Percentiles rank a stretch among this genome's conserved stretches.
Conservation (phyloP, 2,113 vertebrate genomes). For the Typhlomys cinereus region DNA sequence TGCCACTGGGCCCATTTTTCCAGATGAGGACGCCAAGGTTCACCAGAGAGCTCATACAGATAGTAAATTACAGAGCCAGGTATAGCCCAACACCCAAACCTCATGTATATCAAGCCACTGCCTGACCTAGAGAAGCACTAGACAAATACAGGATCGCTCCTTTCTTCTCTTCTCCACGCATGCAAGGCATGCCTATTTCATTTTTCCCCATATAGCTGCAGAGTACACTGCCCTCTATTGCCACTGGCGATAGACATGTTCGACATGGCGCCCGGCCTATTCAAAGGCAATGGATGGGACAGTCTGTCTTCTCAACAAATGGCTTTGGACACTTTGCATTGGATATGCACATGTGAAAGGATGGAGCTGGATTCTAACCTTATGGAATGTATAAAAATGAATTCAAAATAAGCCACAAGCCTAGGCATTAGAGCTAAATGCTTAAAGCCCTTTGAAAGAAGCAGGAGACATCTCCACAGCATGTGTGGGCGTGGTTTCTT, state of each 20-base stretch:
- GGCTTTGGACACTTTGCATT: not conserved
- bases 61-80: not conserved
- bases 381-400: not conserved
- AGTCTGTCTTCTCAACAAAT: not conserved
- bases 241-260: not conserved
- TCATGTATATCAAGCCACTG: not conserved
- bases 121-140: not conserved
- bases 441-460: not conserved
- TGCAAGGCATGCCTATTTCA: not conserved
- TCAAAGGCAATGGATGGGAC: not conserved
- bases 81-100: not conserved
- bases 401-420: constrained; percentile 11
- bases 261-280: not conserved
- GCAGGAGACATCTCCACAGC: not conserved
- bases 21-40: not conserved
- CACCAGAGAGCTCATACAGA: not conserved
- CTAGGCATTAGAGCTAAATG: not conserved
- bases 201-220: not conserved
- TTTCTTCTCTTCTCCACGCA: not conserved
- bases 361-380: not conserved
- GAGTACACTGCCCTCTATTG: not conserved
- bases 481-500: constrained; percentile 1
- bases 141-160: not conserved
- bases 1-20: not conserved
- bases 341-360: not conserved